A percentile compares a stretch with the other conserved stretches of the same genome.
phyloP scores from a whole-genome alignment of 2,797 vertebrate genomes.

The Trachops cirrhosus region DNA sequence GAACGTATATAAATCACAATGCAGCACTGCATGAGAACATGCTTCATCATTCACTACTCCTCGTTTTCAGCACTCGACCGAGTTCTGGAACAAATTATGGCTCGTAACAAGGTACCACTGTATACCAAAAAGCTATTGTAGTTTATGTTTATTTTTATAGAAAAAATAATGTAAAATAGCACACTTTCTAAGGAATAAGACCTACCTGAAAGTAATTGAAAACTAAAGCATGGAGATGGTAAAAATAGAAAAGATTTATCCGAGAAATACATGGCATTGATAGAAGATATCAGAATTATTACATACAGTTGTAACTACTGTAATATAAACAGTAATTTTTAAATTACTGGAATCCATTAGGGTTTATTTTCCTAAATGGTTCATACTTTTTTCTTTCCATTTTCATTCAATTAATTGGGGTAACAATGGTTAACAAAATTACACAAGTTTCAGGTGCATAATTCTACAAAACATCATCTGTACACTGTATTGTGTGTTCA shows the following conservation, averaged over 20 bases:
- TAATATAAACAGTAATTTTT: background rate
- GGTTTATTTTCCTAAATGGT: background rate
- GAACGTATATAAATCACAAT: background rate
- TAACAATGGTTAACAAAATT: background rate
- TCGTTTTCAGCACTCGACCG: background rate
- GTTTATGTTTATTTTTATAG: slow-evolving; percentile 51
- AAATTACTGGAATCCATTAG: background rate
- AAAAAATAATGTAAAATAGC: slow-evolving; percentile 34
- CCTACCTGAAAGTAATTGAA: slow-evolving; percentile 34
- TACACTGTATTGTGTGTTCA: background rate
- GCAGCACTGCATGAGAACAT: background rate
- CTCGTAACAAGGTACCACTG: background rate
- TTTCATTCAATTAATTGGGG: background rate
- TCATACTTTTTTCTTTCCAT: background rate
- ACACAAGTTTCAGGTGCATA: background rate
- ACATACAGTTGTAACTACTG: background rate
- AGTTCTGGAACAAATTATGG: background rate
- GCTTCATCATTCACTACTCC: background rate
- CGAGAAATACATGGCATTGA: background rate
- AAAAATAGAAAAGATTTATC: slow-evolving; percentile 11
- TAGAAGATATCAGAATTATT: slow-evolving; percentile 19
- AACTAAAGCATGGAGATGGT: slow-evolving; percentile 1
- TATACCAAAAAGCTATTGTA: background rate
- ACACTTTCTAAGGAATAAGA: background rate
- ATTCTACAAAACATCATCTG: background rate